These are phyloP conservation scores for Globodera ellingtonae DNA, from an alignment of 1,140 invertebrate species.

Conservation along the genomic window DNA sequence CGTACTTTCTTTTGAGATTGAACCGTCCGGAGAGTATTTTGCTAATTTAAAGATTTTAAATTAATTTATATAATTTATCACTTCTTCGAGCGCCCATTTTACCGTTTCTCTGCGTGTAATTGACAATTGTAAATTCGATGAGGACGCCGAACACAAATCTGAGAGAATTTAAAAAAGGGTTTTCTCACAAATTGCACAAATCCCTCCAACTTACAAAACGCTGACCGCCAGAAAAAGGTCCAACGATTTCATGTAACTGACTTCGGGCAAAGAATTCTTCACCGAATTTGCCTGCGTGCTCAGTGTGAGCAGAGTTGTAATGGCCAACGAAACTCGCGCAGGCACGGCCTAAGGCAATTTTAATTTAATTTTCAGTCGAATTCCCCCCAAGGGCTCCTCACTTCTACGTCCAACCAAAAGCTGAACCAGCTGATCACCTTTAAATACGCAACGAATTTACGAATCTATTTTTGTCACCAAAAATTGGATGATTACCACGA, in stretches of 20 bases:
- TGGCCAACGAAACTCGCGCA: conserved; percentile 78
- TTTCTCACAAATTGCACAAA: background rate
- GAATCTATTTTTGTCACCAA: background rate
- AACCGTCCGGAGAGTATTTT: background rate
- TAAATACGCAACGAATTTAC: background rate
- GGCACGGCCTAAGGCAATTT: conserved; percentile 70
- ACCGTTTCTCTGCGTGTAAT: conserved; percentile 52
- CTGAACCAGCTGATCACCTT: conserved; percentile 78
- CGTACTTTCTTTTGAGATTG: background rate
- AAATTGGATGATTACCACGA: conserved; percentile 15
- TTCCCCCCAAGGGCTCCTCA: background rate
- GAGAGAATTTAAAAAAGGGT: conserved; percentile 27
- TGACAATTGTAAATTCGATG: conserved; percentile 49
- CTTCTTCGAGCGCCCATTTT: background rate
- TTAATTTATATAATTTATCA: background rate
- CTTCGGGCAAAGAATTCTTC: conserved; percentile 48
- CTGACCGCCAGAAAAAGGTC: conserved; percentile 45
- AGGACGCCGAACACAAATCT: conserved; percentile 52
- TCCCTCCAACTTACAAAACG: conserved; percentile 34
- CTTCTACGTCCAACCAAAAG: conserved; percentile 75
- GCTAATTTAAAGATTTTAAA: background rate
- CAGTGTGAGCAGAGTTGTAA: conserved; percentile 73
- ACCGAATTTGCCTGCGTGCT: conserved; percentile 59
- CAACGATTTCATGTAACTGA: conserved; percentile 57
- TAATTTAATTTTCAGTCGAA: conserved; percentile 1